These are phyloP conservation scores for Aurelia aurita complex sp. Pacific DNA, from an alignment of 30 jellyfish, hydroid and myxozoan genomes.

Conservation along the genomic window DNA sequence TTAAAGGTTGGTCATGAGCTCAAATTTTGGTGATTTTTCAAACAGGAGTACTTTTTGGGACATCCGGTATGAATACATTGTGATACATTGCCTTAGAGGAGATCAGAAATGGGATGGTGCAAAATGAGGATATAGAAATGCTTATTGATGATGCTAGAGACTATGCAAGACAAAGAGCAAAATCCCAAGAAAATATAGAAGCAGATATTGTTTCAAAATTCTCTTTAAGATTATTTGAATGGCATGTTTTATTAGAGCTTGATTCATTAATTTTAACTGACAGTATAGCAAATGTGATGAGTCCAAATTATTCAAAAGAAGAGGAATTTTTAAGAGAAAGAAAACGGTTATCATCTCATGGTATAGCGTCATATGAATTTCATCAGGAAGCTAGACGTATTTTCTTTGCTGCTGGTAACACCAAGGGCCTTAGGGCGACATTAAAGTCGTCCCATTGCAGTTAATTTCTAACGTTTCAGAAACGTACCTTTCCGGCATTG, in stretches of 20 bases:
- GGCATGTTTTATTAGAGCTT: slow-evolving; percentile 49
- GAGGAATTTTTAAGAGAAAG: slow-evolving; percentile 88
- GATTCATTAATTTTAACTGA: slow-evolving; percentile 51
- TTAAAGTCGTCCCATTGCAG: too few species aligned
- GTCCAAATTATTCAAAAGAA: slow-evolving; percentile 83
- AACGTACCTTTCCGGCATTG: too few species aligned
- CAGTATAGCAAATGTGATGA: slow-evolving; percentile 15
- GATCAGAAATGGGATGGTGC: not conserved
- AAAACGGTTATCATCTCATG: slow-evolving; percentile 83
- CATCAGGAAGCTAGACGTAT: slow-evolving; percentile 72
- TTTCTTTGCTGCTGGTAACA: slow-evolving; percentile 76
- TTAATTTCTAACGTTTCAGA: too few species aligned
- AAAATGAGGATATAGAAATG: not conserved
- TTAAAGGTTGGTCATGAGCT: too few species aligned
- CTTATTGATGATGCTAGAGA: slow-evolving; percentile 1
- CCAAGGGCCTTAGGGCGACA: not conserved
- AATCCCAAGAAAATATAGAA: too few species aligned
- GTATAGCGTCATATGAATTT: slow-evolving; percentile 89
- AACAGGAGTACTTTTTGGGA: too few species aligned
- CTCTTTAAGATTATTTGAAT: slow-evolving; percentile 13
- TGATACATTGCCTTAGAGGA: slow-evolving; percentile 48
- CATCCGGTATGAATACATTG: slow-evolving; percentile 74
- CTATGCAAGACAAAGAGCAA: not conserved
- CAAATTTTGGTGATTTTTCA: too few species aligned
- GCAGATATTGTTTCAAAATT: too few species aligned